A percentile compares a stretch with the other conserved stretches of the same genome.
phyloP scores from a whole-genome alignment of 2,888 invertebrate species.

The Apamea crenata region DNA sequence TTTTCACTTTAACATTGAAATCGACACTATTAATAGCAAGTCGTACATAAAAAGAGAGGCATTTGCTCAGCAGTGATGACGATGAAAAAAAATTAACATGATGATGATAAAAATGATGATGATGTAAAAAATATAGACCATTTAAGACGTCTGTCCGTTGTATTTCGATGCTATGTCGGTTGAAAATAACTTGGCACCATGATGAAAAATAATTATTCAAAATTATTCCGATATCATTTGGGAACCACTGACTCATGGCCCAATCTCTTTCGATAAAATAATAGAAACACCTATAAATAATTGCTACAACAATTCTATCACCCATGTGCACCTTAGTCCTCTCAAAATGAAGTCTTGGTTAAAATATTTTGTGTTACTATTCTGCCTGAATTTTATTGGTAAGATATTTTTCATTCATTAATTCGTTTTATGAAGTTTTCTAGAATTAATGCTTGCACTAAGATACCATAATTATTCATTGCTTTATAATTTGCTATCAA shows the following conservation, averaged over 20 bases:
- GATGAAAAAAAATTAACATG: no score
- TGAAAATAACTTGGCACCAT: no score
- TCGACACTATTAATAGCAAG: no score
- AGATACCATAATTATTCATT: background rate
- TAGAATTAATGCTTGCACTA: background rate
- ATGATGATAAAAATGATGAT: no score
- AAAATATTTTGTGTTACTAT: slow-evolving; percentile 21
- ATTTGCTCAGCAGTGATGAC: no score
- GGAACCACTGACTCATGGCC: slow-evolving; percentile 23
- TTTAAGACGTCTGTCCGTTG: background rate
- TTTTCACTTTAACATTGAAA: background rate
- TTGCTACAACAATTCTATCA: background rate
- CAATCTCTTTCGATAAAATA: background rate
- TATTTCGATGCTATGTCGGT: background rate
- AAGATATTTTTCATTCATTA: background rate
- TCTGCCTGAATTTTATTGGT: slow-evolving; percentile 19
- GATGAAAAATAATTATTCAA: background rate
- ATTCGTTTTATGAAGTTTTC: background rate
- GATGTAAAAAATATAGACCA: no score
- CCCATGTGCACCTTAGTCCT: background rate
- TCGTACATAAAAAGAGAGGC: background rate
- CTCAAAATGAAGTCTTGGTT: slow-evolving; percentile 26
- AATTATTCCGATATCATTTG: background rate
- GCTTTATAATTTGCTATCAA: background rate
- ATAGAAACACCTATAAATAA: slow-evolving; percentile 11